A percentile compares a stretch with the other conserved stretches of the same genome.
Evolutionary conservation across 2,888 invertebrate genomes (phyloP).

Genomic region (Smittia aterrima): DNA sequence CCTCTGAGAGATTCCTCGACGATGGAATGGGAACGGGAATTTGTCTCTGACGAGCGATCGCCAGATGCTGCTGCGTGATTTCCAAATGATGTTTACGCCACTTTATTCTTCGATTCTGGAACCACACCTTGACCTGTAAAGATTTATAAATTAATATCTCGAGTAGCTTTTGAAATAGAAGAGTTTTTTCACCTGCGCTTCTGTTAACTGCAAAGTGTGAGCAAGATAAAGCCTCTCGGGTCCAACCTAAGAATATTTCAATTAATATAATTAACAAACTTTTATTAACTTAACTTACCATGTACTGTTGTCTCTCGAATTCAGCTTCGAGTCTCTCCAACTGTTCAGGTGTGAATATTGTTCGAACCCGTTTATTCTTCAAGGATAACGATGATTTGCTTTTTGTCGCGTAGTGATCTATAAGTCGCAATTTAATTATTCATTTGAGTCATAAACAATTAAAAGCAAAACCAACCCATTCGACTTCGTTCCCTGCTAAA

Average conservation of each 20-base stretch:
- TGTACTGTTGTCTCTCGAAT: conserved; percentile 94
- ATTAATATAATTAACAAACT: background rate
- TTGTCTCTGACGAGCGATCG: conserved; percentile 54
- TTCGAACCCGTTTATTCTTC: conserved; percentile 84
- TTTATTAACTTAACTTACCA: conserved; percentile 64
- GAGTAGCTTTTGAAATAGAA: conserved; percentile 44
- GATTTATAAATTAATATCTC: background rate
- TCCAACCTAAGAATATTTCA: conserved; percentile 59
- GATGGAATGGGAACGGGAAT: conserved; percentile 44
- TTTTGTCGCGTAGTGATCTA: conserved; percentile 31
- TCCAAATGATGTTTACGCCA: conserved; percentile 95
- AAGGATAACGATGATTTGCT: conserved; percentile 46
- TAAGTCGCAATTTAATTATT: background rate
- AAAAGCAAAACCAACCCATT: conserved; percentile 18
- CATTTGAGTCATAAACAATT: background rate
- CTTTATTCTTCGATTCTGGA: conserved; percentile 86
- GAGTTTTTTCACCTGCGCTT: conserved; percentile 72
- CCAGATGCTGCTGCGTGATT: conserved; percentile 82
- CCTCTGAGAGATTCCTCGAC: conserved; percentile 15
- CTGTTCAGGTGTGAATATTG: conserved; percentile 96
- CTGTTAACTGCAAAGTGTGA: conserved; percentile 79
- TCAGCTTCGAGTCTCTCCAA: conserved; percentile 90
- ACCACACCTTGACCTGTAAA: conserved; percentile 75
- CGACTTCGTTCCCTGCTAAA: conserved; percentile 28
- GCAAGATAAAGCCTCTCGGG: conserved; percentile 91